These are phyloP conservation scores for Syngnathoides biaculeatus DNA, from an alignment of 2,113 vertebrate species.

Conservation along the genomic window DNA sequence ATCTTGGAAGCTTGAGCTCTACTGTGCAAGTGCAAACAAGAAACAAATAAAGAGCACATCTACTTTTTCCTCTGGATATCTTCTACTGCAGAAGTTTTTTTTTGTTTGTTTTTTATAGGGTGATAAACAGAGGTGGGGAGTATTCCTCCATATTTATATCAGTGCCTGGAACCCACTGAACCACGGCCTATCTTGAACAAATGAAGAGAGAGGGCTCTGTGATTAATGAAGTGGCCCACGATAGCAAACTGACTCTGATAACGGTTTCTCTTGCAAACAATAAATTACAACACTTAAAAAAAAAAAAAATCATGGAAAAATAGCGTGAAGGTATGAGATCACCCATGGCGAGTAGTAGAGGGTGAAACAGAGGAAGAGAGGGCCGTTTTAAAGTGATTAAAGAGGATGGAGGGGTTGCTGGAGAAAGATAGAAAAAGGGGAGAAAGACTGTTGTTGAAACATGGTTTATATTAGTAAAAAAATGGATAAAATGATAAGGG, in stretches of 20 bases:
- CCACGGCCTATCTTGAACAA: constrained; percentile 75
- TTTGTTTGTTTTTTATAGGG: constrained; percentile 41
- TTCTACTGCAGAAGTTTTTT: constrained; percentile 22
- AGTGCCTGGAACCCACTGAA: constrained; percentile 70
- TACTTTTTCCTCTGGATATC: constrained; percentile 9
- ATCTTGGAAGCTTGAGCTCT: background rate
- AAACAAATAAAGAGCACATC: background rate
- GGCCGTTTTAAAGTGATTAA: constrained; percentile 30
- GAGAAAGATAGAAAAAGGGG: constrained; percentile 19
- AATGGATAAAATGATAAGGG: constrained; percentile 16
- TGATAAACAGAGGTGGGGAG: constrained; percentile 71
- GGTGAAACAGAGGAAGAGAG: constrained; percentile 8
- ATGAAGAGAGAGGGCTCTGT: constrained; percentile 68
- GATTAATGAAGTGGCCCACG: constrained; percentile 78
- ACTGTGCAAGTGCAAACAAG: background rate
- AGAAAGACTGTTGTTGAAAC: constrained; percentile 28
- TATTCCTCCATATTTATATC: constrained; percentile 75
- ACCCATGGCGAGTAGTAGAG: constrained; percentile 26
- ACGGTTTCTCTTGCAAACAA: constrained; percentile 76
- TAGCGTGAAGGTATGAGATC: constrained; percentile 42
- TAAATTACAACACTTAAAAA: constrained; percentile 70
- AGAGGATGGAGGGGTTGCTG: constrained; percentile 22
- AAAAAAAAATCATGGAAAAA: constrained; percentile 53
- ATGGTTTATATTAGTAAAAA: constrained; percentile 26
- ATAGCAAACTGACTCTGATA: constrained; percentile 77